Percentiles rank a stretch among this genome's conserved stretches.
These are phyloP conservation scores for Oncorhynchus keta DNA, from an alignment of 2,113 vertebrate genomes.

Conservation along the genomic window DNA sequence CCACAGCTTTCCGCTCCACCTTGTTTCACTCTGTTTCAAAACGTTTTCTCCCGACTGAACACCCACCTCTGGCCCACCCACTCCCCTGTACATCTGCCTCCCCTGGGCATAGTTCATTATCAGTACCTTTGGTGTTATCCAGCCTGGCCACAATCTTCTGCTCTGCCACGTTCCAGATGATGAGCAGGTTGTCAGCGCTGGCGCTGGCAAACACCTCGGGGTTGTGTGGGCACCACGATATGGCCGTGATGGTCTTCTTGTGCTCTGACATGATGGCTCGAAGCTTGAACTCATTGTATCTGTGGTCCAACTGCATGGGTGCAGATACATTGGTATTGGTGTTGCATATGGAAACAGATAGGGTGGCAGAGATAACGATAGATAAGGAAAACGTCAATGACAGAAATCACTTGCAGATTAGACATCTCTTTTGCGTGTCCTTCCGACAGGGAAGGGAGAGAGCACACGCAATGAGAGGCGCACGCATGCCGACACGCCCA, in stretches of 20 bases:
- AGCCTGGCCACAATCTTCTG: constrained; percentile 88
- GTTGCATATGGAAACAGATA: too few relatives aligned
- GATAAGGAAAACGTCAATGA: too few relatives aligned
- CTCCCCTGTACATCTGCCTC: not conserved
- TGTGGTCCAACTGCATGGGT: constrained; percentile 84
- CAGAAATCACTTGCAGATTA: not conserved
- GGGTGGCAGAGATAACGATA: too few relatives aligned
- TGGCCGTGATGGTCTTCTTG: constrained; percentile 97
- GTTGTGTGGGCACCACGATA: constrained; percentile 95
- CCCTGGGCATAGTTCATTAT: not conserved
- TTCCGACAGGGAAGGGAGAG: not conserved
- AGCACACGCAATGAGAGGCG: not conserved
- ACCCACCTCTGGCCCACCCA: too few relatives aligned
- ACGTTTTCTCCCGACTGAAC: too few relatives aligned
- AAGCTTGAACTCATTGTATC: constrained; percentile 94
- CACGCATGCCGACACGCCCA: not conserved
- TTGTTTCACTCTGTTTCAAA: too few relatives aligned
- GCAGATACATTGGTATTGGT: not conserved
- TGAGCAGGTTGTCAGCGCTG: constrained; percentile 89
- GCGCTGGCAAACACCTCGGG: constrained; percentile 90
- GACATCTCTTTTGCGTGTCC: not conserved
- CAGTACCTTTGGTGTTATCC: constrained; percentile 90
- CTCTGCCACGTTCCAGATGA: constrained; percentile 94
- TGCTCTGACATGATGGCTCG: constrained; percentile 97
- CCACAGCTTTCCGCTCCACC: too few relatives aligned